Evolutionary conservation across 1,140 invertebrate genomes (phyloP).

Genomic region (Meloidogyne exigua): DNA sequence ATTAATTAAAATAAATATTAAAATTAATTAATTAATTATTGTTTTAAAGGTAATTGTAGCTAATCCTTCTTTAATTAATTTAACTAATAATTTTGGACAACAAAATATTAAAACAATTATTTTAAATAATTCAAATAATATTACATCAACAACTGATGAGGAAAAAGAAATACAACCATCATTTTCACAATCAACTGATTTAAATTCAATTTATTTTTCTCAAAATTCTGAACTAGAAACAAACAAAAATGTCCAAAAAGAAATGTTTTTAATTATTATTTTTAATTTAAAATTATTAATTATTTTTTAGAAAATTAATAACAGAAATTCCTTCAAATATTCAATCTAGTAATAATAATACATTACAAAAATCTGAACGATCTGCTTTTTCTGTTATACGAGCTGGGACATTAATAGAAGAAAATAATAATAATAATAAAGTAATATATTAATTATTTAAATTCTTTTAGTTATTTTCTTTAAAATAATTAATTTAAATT

Average conservation of each 20-base stretch:
- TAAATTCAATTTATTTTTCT: too few relatives aligned
- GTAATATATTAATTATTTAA: too few relatives aligned
- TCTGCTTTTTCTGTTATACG: constrained; percentile 27
- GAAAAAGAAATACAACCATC: not conserved
- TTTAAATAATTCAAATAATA: too few relatives aligned
- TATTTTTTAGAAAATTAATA: not conserved
- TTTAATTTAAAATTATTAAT: not conserved
- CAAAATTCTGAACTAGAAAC: too few relatives aligned
- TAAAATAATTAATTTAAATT: too few relatives aligned
- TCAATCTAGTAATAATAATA: not conserved
- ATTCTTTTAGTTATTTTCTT: too few relatives aligned
- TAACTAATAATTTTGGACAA: too few relatives aligned
- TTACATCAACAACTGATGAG: not conserved
- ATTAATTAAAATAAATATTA: not conserved
- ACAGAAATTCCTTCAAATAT: not conserved
- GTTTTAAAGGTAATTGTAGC: constrained; percentile 20
- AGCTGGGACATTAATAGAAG: not conserved
- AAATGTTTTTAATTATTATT: too few relatives aligned
- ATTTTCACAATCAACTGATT: not conserved
- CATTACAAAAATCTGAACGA: constrained; percentile 19
- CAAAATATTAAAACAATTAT: too few relatives aligned
- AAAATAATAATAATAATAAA: not conserved
- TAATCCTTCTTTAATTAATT: constrained; percentile 13
- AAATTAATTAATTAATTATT: not conserved
- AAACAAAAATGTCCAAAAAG: too few relatives aligned